Base-by-base conservation (phyloP, 2,888 invertebrate species). In the Drosophila dives region DNA sequence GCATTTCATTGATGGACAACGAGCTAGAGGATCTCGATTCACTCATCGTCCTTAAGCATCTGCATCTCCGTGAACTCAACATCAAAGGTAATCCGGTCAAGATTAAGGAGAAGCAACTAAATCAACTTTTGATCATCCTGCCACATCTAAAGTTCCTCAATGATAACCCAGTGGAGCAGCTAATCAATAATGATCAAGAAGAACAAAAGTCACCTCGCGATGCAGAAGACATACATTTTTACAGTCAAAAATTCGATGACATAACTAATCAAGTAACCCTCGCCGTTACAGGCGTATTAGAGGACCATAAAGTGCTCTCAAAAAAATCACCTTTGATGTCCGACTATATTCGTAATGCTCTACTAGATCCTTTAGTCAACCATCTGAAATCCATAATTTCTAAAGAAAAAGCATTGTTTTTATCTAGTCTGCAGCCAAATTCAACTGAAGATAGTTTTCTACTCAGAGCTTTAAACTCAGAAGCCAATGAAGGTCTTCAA, bases 1-100 rank as follows among this genome's bases (percentile, higher is more conserved):
- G 1, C 11, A 36, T 66, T n/a, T 66, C 62, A 6, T 12, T 66
- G 53, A 0, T 15, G 0, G 8, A 15, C 32, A 66, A 66, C 32
- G 23, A 54, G 10, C 32, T 66, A 3, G 10, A n/a, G 1, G 15
- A n/a, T 15, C n/a, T 62, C 32, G 7, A 62, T 0, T 7, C 36
- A 1, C 34, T 66, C 1, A 17, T 26, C 0, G 62, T 62, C 1
- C 48, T 66, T n/a, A 2, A 8, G 11, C 45, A 38, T 3, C 26
- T 66, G 23, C 15, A 20, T 2, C 12, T 62, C 3, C 5, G 5
- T 23, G 12, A 45, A n/a, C 12, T 66, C 10, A 0, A 36, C 4
- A 3, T 62, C 8, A 8, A 32, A 2, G 6, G n/a, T 1, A 66
- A 66, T 48, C 53, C 53, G 3, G 1, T 62, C 11, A 12, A 40